Conservation (phyloP, 2,797 vertebrate genomes). For the Betta splendens region DNA sequence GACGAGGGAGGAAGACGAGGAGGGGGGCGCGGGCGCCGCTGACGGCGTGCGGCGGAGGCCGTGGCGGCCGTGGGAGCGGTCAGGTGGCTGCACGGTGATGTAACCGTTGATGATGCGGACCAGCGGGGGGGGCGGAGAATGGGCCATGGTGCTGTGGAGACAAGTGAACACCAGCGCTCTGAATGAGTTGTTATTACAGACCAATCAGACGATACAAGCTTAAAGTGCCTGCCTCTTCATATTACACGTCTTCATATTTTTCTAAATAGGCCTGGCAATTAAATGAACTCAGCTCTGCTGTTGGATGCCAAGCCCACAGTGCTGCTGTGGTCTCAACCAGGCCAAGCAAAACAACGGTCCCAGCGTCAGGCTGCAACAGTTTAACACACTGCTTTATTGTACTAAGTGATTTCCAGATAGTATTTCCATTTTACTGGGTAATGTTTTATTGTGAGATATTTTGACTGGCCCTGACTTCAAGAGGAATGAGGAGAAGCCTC, state of each 20-base stretch:
- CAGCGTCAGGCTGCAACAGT: constrained; percentile 20
- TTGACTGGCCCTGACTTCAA: constrained; percentile 4
- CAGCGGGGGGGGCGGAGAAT: constrained; percentile 77
- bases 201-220: constrained; percentile 28
- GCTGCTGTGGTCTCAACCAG: constrained; percentile 24
- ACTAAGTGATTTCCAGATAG: background rate
- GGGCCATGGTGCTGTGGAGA: constrained; percentile 71
- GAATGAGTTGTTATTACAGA: no score
- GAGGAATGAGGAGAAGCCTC: constrained; percentile 17
- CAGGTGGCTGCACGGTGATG: constrained; percentile 79
- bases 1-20: constrained; percentile 20
- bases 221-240: constrained; percentile 17
- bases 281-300: constrained; percentile 46
- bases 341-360: constrained; percentile 56
- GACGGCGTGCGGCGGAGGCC: constrained; percentile 60
- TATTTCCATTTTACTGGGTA: constrained; percentile 1
- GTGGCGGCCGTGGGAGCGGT: constrained; percentile 50
- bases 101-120: constrained; percentile 86
- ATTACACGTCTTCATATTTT: constrained; percentile 29
- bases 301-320: constrained; percentile 36
- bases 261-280: constrained; percentile 50
- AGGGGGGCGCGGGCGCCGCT: constrained; percentile 45
- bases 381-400: constrained; percentile 2
- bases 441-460: constrained; percentile 2
- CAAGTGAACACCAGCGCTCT: no score